These are phyloP conservation scores for Pseudolaguvia tuberculata DNA, from an alignment of 2,113 vertebrate species.

Conservation along the genomic window DNA sequence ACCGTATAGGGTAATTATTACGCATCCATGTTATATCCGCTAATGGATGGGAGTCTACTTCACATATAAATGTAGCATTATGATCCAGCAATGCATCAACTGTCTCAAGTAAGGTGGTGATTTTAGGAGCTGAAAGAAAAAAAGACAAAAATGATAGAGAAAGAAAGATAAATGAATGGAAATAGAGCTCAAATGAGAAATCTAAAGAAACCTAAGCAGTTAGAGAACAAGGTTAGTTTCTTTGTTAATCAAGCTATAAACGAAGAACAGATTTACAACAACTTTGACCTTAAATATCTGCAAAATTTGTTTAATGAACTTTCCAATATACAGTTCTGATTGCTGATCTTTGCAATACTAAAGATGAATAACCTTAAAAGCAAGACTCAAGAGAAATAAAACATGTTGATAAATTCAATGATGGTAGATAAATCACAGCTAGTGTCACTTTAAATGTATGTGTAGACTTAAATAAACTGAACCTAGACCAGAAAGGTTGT, in stretches of 20 bases:
- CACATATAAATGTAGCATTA: constrained; percentile 90
- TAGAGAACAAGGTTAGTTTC: constrained; percentile 12
- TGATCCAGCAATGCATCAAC: constrained; percentile 86
- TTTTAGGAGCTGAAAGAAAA: constrained; percentile 75
- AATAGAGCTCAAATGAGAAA: constrained; percentile 6
- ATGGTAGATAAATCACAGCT: not conserved
- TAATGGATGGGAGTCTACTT: constrained; percentile 83
- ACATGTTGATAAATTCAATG: constrained; percentile 24
- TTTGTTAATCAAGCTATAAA: not conserved
- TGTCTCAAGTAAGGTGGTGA: constrained; percentile 86
- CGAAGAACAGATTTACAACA: constrained; percentile 13
- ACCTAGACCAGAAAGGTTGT: constrained; percentile 10
- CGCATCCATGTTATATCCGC: constrained; percentile 89
- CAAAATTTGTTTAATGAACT: constrained; percentile 34
- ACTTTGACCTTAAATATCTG: constrained; percentile 18
- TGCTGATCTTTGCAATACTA: not conserved
- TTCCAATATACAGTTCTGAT: constrained; percentile 34
- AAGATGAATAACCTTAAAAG: constrained; percentile 20
- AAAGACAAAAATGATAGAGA: not conserved
- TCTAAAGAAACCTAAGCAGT: not conserved
- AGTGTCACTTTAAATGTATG: constrained; percentile 7
- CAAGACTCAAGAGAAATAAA: not conserved
- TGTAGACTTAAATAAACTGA: constrained; percentile 16
- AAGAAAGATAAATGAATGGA: not conserved
- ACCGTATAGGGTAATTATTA: constrained; percentile 93